A percentile compares a stretch with the other conserved stretches of the same genome.
These are phyloP conservation scores for Eupeodes corollae DNA, from an alignment of 1,140 invertebrate genomes.

Conservation along the genomic window DNA sequence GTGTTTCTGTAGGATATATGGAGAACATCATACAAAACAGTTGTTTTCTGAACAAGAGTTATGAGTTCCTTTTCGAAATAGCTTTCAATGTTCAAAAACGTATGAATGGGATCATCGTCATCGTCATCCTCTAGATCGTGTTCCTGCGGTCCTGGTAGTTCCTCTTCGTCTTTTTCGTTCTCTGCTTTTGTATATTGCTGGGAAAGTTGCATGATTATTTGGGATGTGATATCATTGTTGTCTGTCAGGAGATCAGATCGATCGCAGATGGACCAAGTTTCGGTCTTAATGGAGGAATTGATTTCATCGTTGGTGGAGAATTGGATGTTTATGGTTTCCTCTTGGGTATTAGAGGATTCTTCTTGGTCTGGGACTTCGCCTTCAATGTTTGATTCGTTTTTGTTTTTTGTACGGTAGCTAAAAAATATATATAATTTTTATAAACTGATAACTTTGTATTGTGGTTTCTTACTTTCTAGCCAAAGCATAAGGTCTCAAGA, in stretches of 20 bases:
- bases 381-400: too few relatives aligned
- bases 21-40: slow-evolving; percentile 29
- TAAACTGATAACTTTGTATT: not conserved
- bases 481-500: slow-evolving; percentile 28
- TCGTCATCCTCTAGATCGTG: slow-evolving; percentile 18
- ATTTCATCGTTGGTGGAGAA: too few relatives aligned
- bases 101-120: slow-evolving; percentile 32
- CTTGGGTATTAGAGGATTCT: not conserved
- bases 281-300: too few relatives aligned
- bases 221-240: slow-evolving; percentile 4
- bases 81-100: slow-evolving; percentile 31
- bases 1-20: slow-evolving; percentile 33
- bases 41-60: slow-evolving; percentile 24
- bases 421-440: not conserved
- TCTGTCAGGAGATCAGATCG: slow-evolving; percentile 14
- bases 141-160: too few relatives aligned
- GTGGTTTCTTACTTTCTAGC: slow-evolving; percentile 22
- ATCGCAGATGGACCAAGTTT: not conserved
- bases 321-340: not conserved
- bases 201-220: slow-evolving; percentile 4
- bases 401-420: slow-evolving; percentile 32
- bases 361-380: not conserved
- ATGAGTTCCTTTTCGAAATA: slow-evolving; percentile 34
- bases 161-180: too few relatives aligned
- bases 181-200: too few relatives aligned